A percentile compares a stretch with the other conserved stretches of the same genome.
Evolutionary conservation across 2,113 vertebrate species (phyloP).

Genomic region (Tricholaema leucomelas): DNA sequence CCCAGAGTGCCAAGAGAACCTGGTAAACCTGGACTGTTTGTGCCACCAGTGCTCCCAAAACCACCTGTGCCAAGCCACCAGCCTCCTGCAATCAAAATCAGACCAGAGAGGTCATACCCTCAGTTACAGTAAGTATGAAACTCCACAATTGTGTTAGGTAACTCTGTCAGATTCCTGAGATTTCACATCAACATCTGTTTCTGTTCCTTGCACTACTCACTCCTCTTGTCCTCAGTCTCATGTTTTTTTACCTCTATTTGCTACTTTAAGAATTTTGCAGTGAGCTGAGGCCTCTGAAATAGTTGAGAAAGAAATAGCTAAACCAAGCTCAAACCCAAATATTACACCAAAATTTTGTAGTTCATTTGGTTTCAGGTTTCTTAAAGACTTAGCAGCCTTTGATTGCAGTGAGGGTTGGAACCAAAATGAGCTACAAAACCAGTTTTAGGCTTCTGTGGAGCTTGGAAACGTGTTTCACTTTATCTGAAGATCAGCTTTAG

Average conservation of each 20-base stretch:
- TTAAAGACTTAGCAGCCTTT: not conserved
- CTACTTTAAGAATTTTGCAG: not conserved
- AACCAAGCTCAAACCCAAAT: not conserved
- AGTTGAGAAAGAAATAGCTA: not conserved
- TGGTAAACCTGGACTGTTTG: slow-evolving; percentile 46
- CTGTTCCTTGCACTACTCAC: not conserved
- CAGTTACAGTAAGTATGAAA: slow-evolving; percentile 76
- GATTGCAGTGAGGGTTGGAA: not conserved
- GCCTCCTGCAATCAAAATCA: slow-evolving; percentile 61
- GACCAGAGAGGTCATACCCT: slow-evolving; percentile 34
- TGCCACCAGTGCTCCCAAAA: slow-evolving; percentile 65
- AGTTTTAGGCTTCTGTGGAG: not conserved
- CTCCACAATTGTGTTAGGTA: not conserved
- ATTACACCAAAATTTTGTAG: not conserved
- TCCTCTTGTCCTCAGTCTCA: not conserved
- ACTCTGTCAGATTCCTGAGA: not conserved
- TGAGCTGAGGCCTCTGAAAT: not conserved
- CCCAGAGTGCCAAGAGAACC: slow-evolving; percentile 17
- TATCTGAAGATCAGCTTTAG: not conserved
- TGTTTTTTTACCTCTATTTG: not conserved
- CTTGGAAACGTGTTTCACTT: not conserved
- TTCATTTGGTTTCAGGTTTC: not conserved
- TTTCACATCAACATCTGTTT: not conserved
- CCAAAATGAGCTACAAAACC: not conserved
- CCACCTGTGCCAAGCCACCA: slow-evolving; percentile 52